These are phyloP conservation scores for Allolobophora icterica DNA, from an alignment of 2,888 invertebrate genomes.

Conservation along the genomic window DNA sequence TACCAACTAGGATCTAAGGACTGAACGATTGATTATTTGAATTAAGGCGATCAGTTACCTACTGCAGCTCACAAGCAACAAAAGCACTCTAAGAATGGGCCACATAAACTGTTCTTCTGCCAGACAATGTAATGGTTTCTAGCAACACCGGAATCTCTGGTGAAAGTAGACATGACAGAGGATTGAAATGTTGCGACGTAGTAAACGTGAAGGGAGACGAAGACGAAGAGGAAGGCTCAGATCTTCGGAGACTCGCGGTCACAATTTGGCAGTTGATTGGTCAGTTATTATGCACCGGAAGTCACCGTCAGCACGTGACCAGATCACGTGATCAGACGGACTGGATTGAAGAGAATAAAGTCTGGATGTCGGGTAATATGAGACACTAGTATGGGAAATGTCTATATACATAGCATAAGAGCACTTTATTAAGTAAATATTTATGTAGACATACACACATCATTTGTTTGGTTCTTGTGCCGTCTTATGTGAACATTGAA, in stretches of 20 bases:
- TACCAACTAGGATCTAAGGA: not conserved
- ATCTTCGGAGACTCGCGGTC: not conserved
- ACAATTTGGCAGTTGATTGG: slow-evolving; percentile 11
- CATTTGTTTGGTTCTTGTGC: not conserved
- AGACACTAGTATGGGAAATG: not conserved
- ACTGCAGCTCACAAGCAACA: not conserved
- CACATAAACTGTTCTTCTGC: not conserved
- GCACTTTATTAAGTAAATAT: not conserved
- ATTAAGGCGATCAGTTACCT: not conserved
- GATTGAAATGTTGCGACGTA: not conserved
- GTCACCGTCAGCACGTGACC: not conserved
- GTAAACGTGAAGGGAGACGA: not conserved
- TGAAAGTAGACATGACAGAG: not conserved
- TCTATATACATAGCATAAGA: not conserved
- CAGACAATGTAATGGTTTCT: not conserved
- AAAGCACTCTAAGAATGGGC: not conserved
- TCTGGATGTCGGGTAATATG: not conserved
- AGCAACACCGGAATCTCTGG: not conserved
- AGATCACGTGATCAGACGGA: not conserved
- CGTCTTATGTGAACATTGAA: not conserved
- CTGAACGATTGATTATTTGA: not conserved
- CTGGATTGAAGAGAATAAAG: not conserved
- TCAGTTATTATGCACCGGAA: slow-evolving; percentile 12
- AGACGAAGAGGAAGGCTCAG: slow-evolving; percentile 6
- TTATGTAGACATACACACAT: not conserved